These are phyloP conservation scores for Drosophila pruinosa DNA, from an alignment of 1,140 invertebrate genomes.

Conservation along the genomic window DNA sequence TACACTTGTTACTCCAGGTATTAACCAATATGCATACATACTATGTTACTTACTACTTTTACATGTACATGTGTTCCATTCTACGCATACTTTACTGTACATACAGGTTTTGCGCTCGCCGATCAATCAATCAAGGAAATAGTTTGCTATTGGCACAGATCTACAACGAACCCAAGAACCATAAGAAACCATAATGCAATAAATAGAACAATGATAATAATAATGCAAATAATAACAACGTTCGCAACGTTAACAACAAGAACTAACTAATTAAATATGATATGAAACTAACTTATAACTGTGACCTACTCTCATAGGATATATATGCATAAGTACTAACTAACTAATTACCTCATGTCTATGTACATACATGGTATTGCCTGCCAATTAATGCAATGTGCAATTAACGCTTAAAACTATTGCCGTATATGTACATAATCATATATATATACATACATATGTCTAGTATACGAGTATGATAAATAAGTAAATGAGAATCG, in stretches of 20 bases:
- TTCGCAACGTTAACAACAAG: background rate
- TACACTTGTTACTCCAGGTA: conserved; percentile 43
- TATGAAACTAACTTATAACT: no score
- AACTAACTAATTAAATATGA: conserved; percentile 9
- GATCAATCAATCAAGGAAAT: conserved; percentile 57
- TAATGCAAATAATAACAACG: conserved; percentile 11
- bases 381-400: background rate
- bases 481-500: conserved; percentile 41
- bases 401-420: background rate
- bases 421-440: background rate
- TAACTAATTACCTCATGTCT: conserved; percentile 1
- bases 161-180: conserved; percentile 42
- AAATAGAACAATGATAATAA: conserved; percentile 10
- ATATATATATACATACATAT: conserved; percentile 1
- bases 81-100: conserved; percentile 58
- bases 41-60: no score
- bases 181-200: conserved; percentile 7
- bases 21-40: conserved; percentile 24
- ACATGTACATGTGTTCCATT: conserved; percentile 45
- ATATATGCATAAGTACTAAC: conserved; percentile 22
- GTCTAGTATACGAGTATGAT: background rate
- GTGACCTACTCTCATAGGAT: background rate
- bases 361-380: conserved; percentile 31
- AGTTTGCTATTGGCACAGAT: conserved; percentile 76
- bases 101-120: conserved; percentile 52